A percentile compares a stretch with the other conserved stretches of the same genome.
These are phyloP conservation scores for Pseudochirops cupreus DNA, from an alignment of 2,797 vertebrate species.

Conservation along the genomic window DNA sequence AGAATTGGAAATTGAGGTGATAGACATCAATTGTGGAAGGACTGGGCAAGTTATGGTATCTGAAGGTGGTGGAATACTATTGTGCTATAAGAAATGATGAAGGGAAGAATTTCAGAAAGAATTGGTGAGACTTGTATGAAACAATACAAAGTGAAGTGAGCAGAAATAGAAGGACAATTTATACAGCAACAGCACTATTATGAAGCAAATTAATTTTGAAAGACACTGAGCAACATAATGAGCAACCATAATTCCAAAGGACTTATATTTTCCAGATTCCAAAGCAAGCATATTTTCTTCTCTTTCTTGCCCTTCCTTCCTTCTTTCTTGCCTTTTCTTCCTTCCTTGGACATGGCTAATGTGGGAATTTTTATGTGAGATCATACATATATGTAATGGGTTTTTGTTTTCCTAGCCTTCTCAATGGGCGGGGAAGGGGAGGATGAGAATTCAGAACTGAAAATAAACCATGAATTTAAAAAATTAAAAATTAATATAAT, in stretches of 20 bases:
- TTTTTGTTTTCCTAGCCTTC: too few species aligned
- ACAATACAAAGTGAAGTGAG: background rate
- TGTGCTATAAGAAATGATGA: too few species aligned
- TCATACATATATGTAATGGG: background rate
- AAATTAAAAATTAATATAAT: too few species aligned
- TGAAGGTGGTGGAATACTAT: too few species aligned
- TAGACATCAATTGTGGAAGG: background rate
- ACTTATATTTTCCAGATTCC: too few species aligned
- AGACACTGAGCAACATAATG: background rate
- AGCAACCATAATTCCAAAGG: background rate
- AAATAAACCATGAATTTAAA: too few species aligned
- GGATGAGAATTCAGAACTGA: too few species aligned
- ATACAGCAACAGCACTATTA: too few species aligned
- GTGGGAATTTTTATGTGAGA: background rate
- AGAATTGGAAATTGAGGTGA: background rate
- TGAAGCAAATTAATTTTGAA: background rate
- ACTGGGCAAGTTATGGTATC: too few species aligned
- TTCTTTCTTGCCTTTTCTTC: too few species aligned
- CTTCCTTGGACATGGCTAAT: background rate
- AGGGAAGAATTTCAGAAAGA: too few species aligned
- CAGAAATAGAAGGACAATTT: background rate
- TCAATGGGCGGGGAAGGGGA: too few species aligned
- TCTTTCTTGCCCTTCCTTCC: background rate
- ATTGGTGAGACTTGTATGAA: background rate
- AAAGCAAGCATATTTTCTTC: background rate